Conservation (phyloP, 2,888 invertebrate species). For the Antitype chi region DNA sequence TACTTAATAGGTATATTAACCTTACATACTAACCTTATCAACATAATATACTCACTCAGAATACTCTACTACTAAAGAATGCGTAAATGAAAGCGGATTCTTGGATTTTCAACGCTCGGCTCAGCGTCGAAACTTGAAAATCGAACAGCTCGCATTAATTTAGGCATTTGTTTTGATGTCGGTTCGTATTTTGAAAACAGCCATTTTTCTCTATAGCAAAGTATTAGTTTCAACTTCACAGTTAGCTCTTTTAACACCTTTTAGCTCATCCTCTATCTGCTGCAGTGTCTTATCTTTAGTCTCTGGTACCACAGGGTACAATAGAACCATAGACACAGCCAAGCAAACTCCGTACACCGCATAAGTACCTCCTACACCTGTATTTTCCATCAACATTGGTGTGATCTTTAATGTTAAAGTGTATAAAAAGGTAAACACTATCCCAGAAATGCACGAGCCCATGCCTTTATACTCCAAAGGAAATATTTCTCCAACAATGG, state of each 20-base stretch:
- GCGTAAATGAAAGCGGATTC: not conserved
- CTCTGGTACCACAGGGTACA: constrained; percentile 73
- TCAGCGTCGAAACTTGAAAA: not conserved
- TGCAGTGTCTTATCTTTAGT: constrained; percentile 75
- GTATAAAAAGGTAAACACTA: constrained; percentile 70
- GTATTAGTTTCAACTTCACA: constrained; percentile 16
- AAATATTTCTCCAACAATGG: constrained; percentile 72
- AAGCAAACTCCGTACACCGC: constrained; percentile 68
- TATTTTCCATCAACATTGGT: constrained; percentile 69
- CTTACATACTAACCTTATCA: not conserved
- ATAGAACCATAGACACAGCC: constrained; percentile 62
- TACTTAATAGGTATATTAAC: not conserved
- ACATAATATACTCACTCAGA: not conserved
- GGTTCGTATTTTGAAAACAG: not conserved
- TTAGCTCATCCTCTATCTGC: constrained; percentile 74
- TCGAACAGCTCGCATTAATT: no score
- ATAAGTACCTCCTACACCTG: constrained; percentile 70
- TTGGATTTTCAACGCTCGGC: no score
- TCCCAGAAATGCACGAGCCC: constrained; percentile 68
- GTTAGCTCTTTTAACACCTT: constrained; percentile 38
- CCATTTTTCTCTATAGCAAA: constrained; percentile 16
- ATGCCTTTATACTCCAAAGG: constrained; percentile 74
- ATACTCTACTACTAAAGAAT: not conserved
- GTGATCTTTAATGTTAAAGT: constrained; percentile 71
- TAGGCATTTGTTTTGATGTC: not conserved